Base-by-base conservation (phyloP, 2,888 invertebrate species). In the Caenorhabditis japonica region DNA sequence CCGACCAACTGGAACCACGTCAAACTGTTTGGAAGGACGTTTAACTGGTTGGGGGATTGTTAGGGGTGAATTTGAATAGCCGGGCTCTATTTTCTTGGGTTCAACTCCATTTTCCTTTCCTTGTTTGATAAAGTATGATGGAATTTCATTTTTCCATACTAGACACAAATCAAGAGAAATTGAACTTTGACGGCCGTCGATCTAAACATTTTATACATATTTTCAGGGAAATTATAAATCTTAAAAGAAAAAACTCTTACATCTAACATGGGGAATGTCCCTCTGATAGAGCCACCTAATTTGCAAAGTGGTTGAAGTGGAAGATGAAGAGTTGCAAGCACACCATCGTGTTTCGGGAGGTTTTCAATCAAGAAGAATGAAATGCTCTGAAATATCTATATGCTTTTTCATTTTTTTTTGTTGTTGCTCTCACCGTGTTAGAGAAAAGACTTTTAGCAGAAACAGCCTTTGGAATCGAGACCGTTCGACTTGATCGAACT, bases 351-450 rank as follows among this genome's bases (percentile, higher is more conserved):
- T n/a, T 68, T 64, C 17, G 64, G 27, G 25, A 49, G 51, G n/a
- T 73, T 68, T 30, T 69, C 74, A 15, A 81, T 62, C 7, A 84
- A 52, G 61, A 74, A 84, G 53, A 84, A 70, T 12, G 66, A 59
- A 12, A 84, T 77, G 10, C 66, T 77, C 83, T 83, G 70, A 52
- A 78, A 58, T n/a, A n/a, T n/a, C n/a, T n/a, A n/a, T n/a, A n/a
- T n/a, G n/a, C n/a, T n/a, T n/a, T n/a, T n/a, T n/a, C n/a, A n/a
- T n/a, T n/a, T n/a, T n/a, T n/a, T n/a, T n/a, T n/a, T n/a, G n/a
- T n/a, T n/a, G n/a, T n/a, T n/a, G n/a, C n/a, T n/a, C 60, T 49
- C 8, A 70, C 71, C 15, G 53, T 43, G 5, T 36, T 46, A 0
- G 38, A 13, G 30, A 74, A 62, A 1, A 69, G 8, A 13, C 51